Percentiles rank a stretch among this genome's conserved stretches.
These are phyloP conservation scores for Characodon lateralis DNA, from an alignment of 2,797 vertebrate genomes.

Conservation along the genomic window DNA sequence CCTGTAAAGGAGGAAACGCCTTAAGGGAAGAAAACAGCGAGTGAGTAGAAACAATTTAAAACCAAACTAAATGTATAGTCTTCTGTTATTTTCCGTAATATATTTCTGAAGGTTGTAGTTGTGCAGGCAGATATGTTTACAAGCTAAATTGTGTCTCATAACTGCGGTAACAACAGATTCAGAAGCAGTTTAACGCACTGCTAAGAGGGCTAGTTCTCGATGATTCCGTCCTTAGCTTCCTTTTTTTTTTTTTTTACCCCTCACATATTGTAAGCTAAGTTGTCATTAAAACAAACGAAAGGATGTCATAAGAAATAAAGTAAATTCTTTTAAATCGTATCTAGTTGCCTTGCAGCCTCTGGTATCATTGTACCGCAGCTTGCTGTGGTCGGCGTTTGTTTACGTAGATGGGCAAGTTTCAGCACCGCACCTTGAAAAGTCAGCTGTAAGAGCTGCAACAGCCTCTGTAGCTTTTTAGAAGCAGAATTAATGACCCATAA, in stretches of 20 bases:
- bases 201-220: neutral
- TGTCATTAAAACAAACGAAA: neutral
- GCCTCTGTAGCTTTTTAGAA: neutral
- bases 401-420: slow-evolving; percentile 14
- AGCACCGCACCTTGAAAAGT: neutral
- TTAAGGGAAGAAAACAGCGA: slow-evolving; percentile 58
- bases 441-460: neutral
- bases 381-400: slow-evolving; percentile 40
- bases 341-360: neutral
- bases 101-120: neutral
- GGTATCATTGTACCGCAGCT: neutral
- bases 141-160: neutral
- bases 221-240: neutral
- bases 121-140: rapidly evolving
- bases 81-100: neutral
- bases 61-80: neutral
- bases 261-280: too few relatives aligned
- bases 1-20: slow-evolving; percentile 75
- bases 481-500: neutral
- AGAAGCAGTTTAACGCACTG: neutral
- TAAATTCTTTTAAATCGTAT: neutral
- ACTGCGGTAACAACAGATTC: neutral
- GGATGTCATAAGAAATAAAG: rapidly evolving
- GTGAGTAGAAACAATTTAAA: slow-evolving; percentile 31
- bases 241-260: rapidly evolving